phyloP scores from a whole-genome alignment of 2,888 invertebrate species.

The Archips crataeganus region DNA sequence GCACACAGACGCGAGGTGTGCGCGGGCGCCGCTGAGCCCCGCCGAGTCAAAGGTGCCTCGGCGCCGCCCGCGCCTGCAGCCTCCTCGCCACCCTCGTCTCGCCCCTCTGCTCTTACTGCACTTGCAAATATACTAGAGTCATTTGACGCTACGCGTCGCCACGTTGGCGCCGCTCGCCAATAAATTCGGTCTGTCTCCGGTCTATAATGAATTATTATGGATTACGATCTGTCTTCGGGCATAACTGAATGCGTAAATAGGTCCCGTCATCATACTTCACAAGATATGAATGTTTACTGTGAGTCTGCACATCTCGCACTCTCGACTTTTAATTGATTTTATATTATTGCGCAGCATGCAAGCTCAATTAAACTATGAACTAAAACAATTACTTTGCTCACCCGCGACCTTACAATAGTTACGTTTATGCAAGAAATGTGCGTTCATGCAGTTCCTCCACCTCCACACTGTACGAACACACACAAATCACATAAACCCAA shows the following conservation, averaged over 20 bases:
- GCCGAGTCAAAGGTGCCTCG: constrained; percentile 72
- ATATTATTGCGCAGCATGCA: constrained; percentile 7
- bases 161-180: constrained; percentile 79
- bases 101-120: constrained; percentile 65
- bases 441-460: too few relatives aligned
- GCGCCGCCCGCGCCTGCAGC: constrained; percentile 58
- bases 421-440: too few relatives aligned
- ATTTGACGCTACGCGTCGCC: constrained; percentile 74
- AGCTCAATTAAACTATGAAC: neutral
- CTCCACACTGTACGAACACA: too few relatives aligned
- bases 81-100: constrained; percentile 48
- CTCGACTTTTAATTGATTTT: constrained; percentile 23
- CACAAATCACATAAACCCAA: too few relatives aligned
- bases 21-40: constrained; percentile 59
- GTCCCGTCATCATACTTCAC: constrained; percentile 60
- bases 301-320: constrained; percentile 16
- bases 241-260: constrained; percentile 69
- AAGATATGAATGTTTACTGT: constrained; percentile 35
- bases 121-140: constrained; percentile 74
- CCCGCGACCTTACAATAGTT: too few relatives aligned
- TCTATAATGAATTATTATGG: constrained; percentile 81
- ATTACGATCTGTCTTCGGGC: constrained; percentile 72
- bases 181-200: constrained; percentile 82
- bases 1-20: constrained; percentile 49
- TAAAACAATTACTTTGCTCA: too few relatives aligned